Base-by-base conservation (phyloP, 1,140 invertebrate genomes). In the Neoseiulus cucumeris region DNA sequence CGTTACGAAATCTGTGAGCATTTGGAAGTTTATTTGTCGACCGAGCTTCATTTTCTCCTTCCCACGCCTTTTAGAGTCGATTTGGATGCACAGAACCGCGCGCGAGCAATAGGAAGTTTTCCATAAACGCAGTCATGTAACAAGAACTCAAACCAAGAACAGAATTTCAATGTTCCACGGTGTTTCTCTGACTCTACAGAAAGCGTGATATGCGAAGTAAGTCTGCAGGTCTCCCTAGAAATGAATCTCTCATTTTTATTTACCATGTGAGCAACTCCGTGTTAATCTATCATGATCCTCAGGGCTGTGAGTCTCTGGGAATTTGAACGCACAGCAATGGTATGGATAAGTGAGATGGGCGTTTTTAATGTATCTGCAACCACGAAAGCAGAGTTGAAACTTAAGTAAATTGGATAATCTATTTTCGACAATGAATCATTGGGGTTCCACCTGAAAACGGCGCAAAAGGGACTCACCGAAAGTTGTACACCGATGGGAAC, bases 291-390 rank as follows among this genome's bases (percentile, higher is more conserved):
- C 71, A 67, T 78, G 83, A 33, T 81, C 75, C 7, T 75, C 72
- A 0, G 85, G 86, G 74, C 87, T 79, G 71, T 90, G 87, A 28
- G 82, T 80, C 66, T 84, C 82, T 0, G 87, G 87, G 74, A 84
- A 87, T 72, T 83, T 80, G 74, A 92, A 91, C 1, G 88, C 87
- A 74, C 89, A 92, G 76, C 89, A 91, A 70, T 91, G 89, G 72
- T 90, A 89, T 20, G 87, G 83, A 76, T 90, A 89, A 0, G 87
- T 90, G 47, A 91, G 75, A 68, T 77, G 78, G 9, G 81, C 85
- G 71, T 73, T 72, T 68, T 75, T 72, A 20, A 82, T 74, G 39
- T 75, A 73, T 68, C 76, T 74, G 64, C 76, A 75, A 64, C 70
- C 69, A 20, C 75, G 64, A n/a, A 39, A 39, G 9, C 33, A 39